Evolutionary conservation across 1,140 invertebrate genomes (phyloP).

Genomic region (Melitaea cinxia): DNA sequence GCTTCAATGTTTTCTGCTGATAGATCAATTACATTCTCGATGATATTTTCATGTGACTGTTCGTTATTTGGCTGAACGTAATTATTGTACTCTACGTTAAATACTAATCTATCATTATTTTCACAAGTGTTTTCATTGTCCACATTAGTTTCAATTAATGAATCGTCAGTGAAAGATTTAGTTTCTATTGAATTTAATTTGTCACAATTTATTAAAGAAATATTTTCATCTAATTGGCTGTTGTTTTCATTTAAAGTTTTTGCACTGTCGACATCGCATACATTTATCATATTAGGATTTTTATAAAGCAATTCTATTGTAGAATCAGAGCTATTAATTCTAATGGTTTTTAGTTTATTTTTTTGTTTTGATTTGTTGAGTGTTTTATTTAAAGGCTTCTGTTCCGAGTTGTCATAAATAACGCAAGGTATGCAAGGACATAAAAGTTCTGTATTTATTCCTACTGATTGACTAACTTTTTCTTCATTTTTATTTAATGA

Average conservation of each 20-base stretch:
- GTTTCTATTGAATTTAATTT: slow-evolving; percentile 1
- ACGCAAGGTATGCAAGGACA: slow-evolving; percentile 68
- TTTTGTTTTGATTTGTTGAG: slow-evolving; percentile 46
- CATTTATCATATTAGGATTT: slow-evolving; percentile 59
- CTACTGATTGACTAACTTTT: slow-evolving; percentile 57
- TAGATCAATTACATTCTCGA: slow-evolving; percentile 24
- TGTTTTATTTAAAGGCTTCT: slow-evolving; percentile 41
- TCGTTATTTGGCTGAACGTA: slow-evolving; percentile 2
- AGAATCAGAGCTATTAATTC: slow-evolving; percentile 34
- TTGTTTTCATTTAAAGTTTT: slow-evolving; percentile 33
- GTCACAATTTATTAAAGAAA: slow-evolving; percentile 11
- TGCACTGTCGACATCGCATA: slow-evolving; percentile 46
- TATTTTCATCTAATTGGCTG: slow-evolving; percentile 15
- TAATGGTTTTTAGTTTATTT: slow-evolving; percentile 25
- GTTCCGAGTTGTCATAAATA: slow-evolving; percentile 56
- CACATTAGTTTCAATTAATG: slow-evolving; percentile 1
- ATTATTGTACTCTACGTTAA: background rate
- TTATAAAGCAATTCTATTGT: slow-evolving; percentile 62
- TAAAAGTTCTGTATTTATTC: slow-evolving; percentile 66
- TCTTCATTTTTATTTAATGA: slow-evolving; percentile 32
- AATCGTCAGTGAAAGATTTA: slow-evolving; percentile 11
- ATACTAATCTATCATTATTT: background rate
- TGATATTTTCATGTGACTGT: slow-evolving; percentile 10
- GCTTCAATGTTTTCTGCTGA: slow-evolving; percentile 59
- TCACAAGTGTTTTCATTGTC: background rate